These are phyloP conservation scores for Forficula auricularia DNA, from an alignment of 1,140 invertebrate genomes.

Conservation along the genomic window DNA sequence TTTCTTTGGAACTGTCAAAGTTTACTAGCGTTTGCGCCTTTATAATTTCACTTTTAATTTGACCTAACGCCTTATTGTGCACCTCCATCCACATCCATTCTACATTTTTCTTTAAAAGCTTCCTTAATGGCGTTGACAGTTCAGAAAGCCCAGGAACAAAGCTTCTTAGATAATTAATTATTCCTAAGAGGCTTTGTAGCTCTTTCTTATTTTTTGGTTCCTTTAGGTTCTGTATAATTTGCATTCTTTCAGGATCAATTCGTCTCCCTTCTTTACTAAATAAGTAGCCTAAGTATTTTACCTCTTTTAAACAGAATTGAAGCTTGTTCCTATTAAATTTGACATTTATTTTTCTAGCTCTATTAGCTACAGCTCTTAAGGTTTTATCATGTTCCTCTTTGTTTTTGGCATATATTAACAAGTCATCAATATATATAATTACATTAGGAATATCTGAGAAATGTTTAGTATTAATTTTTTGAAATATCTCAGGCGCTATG, in stretches of 20 bases:
- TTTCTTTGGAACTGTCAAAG: constrained; percentile 16
- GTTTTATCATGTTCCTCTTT: constrained; percentile 17
- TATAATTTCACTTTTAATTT: constrained; percentile 16
- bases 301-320: constrained; percentile 11
- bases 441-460: constrained; percentile 20
- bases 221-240: constrained; percentile 17
- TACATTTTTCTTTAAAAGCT: constrained; percentile 15
- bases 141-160: constrained; percentile 18
- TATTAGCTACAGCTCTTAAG: constrained; percentile 17
- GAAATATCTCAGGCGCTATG: constrained; percentile 21
- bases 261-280: constrained; percentile 19
- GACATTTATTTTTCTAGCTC: constrained; percentile 15
- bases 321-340: constrained; percentile 23
- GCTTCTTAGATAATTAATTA: constrained; percentile 20
- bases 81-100: constrained; percentile 11
- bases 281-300: constrained; percentile 22
- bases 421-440: constrained; percentile 22
- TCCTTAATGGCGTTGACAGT: constrained; percentile 13
- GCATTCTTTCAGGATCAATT: constrained; percentile 19
- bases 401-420: constrained; percentile 17
- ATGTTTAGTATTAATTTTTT: constrained; percentile 16
- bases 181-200: constrained; percentile 19
- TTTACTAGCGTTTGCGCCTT: constrained; percentile 14
- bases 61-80: constrained; percentile 15
- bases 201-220: constrained; percentile 13